phyloP scores from a whole-genome alignment of 1,140 invertebrate genomes.

The Frieseomelitta varia region DNA sequence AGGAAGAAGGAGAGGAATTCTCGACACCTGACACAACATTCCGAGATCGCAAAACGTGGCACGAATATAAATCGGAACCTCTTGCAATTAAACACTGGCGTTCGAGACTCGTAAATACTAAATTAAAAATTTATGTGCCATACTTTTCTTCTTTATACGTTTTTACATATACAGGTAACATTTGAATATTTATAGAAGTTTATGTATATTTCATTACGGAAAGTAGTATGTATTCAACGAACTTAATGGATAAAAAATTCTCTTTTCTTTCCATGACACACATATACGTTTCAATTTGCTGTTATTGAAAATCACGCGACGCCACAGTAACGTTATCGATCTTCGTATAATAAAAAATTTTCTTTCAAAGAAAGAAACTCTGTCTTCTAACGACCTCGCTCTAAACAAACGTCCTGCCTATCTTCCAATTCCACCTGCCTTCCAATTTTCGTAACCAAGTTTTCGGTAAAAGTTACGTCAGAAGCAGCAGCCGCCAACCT shows the following conservation, averaged over 20 bases:
- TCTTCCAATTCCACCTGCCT: not conserved
- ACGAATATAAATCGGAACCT: not conserved
- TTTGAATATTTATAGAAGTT: no score
- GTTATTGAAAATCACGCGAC: no score
- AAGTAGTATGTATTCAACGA: no score
- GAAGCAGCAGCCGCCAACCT: not conserved
- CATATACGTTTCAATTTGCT: no score
- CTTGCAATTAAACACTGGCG: constrained; percentile 5
- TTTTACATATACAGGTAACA: no score
- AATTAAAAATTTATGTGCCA: not conserved
- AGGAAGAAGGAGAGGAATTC: not conserved
- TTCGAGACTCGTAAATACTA: not conserved
- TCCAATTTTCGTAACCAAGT: not conserved
- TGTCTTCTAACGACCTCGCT: not conserved
- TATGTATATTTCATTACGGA: no score
- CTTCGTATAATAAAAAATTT: not conserved
- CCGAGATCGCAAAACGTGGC: not conserved
- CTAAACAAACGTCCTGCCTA: not conserved
- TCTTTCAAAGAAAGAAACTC: not conserved
- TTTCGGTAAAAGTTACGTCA: not conserved
- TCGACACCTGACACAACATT: constrained; percentile 36
- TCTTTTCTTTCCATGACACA: no score
- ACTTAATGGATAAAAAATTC: no score
- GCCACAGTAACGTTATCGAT: no score
- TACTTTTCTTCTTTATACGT: no score